A percentile compares a stretch with the other conserved stretches of the same genome.
Evolutionary conservation across 2,113 vertebrate species (phyloP).

Genomic region (Hylia prasina): DNA sequence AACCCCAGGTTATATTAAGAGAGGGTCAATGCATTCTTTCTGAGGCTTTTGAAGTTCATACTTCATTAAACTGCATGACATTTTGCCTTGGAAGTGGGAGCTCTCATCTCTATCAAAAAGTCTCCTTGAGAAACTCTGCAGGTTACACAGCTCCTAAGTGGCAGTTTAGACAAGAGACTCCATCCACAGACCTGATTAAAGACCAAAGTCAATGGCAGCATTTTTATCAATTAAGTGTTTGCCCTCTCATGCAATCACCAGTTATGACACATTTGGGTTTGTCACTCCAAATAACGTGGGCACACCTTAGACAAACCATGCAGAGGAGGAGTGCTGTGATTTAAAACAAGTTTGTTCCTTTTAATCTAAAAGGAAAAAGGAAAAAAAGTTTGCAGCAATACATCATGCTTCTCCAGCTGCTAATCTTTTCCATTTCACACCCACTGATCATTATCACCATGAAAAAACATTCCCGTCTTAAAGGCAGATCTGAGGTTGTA

Average conservation of each 20-base stretch:
- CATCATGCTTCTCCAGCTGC: constrained; percentile 14
- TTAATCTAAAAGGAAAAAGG: constrained; percentile 45
- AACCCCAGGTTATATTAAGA: constrained; percentile 6
- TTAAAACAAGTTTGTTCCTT: constrained; percentile 46
- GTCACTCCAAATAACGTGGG: background rate
- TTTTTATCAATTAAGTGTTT: constrained; percentile 58
- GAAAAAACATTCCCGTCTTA: constrained; percentile 12
- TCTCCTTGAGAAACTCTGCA: constrained; percentile 28
- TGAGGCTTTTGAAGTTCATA: constrained; percentile 43
- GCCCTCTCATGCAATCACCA: constrained; percentile 40
- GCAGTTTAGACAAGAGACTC: constrained; percentile 37
- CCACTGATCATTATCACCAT: constrained; percentile 23
- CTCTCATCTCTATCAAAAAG: constrained; percentile 52
- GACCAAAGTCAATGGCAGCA: constrained; percentile 20
- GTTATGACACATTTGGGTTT: constrained; percentile 41
- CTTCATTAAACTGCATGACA: constrained; percentile 6
- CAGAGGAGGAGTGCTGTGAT: constrained; percentile 26
- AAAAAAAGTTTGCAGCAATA: constrained; percentile 1
- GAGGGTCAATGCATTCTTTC: constrained; percentile 21
- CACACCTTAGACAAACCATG: constrained; percentile 45
- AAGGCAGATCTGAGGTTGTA: constrained; percentile 45
- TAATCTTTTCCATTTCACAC: constrained; percentile 55
- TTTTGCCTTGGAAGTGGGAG: constrained; percentile 12
- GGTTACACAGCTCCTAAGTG: constrained; percentile 11
- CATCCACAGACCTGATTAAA: constrained; percentile 43